phyloP scores from a whole-genome alignment of 2,113 vertebrate genomes.

The Lagopus muta region DNA sequence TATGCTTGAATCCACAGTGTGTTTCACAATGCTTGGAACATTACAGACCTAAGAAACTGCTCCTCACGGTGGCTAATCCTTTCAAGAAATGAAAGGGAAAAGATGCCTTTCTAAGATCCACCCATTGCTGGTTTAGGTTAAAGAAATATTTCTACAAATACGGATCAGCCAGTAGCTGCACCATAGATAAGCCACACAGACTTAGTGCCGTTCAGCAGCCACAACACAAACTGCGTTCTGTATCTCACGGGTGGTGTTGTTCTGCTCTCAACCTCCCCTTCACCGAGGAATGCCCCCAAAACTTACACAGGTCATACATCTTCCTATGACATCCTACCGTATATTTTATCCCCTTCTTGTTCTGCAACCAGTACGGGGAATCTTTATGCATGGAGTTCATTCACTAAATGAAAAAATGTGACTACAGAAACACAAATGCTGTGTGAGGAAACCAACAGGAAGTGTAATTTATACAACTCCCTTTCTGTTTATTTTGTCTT shows the following conservation, averaged over 20 bases:
- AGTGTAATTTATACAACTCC: neutral
- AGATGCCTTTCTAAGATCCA: neutral
- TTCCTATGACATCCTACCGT: neutral
- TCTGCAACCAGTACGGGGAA: neutral
- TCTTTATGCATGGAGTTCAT: neutral
- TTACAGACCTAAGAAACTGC: neutral
- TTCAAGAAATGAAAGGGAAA: neutral
- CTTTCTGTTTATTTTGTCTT: neutral
- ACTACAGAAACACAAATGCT: neutral
- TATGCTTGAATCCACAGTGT: neutral
- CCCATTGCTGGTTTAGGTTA: neutral
- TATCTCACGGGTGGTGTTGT: neutral
- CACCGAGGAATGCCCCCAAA: neutral
- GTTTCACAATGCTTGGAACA: neutral
- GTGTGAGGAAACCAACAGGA: neutral
- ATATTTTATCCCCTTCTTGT: neutral
- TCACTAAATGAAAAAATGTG: neutral
- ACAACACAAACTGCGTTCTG: neutral
- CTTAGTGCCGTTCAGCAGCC: neutral
- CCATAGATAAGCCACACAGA: neutral
- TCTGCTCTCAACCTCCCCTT: neutral
- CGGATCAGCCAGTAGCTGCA: neutral
- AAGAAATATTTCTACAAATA: neutral
- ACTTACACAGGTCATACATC: neutral
- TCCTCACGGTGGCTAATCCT: neutral